Evolutionary conservation across 2,888 invertebrate species (phyloP), one percentile per base, ranked within the genome.

Genomic region (Ephialtes manifestator): DNA sequence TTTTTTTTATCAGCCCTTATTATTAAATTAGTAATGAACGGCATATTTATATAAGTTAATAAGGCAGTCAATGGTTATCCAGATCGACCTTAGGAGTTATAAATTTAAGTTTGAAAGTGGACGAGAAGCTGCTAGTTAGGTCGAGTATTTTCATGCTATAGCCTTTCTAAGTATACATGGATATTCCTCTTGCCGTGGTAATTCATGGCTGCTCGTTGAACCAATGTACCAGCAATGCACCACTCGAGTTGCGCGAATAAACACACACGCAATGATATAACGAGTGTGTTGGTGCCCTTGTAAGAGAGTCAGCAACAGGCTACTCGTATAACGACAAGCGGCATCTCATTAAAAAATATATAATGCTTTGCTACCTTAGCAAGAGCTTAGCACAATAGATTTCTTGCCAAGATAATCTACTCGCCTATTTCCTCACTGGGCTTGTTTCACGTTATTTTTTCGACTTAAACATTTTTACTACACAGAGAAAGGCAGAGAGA

Each of bases 281-380:
- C 39, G 43, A 78, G 43, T 51, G 48, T 71, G 35, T 60, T 24
- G 20, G 31, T 28, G 70, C 63, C 63, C 71, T 79, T 72, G 65
- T 53, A 65, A 79, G 46, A 8, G 39, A 55, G 65, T 65, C 65
- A 80, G 72, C 80, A 80, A 80, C 80, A 80, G 80, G 80, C 72
- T 80, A 67, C 65, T 72, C 72, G 35, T 18, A 65, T 72, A 72
- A 55, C 65, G 65, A 2, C 58, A 18, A 60, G 31, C 24, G 43
- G 43, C 13, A 24, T 65, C 51, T 65, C 60, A 65, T 63, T 65
- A 65, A 72, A 72, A 72, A 79, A 79, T 28, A 13, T 28, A 58
- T 65, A 79, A 79, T 51, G 67, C n/a, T 20, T 18, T 24, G 24
- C 31, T 28, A 60, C 24, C 60, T 31, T 43, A 46, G 31, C 70